Percentiles rank a stretch among this genome's conserved stretches.
phyloP scores from a whole-genome alignment of 2,113 vertebrate genomes.

The Cairina moschata region DNA sequence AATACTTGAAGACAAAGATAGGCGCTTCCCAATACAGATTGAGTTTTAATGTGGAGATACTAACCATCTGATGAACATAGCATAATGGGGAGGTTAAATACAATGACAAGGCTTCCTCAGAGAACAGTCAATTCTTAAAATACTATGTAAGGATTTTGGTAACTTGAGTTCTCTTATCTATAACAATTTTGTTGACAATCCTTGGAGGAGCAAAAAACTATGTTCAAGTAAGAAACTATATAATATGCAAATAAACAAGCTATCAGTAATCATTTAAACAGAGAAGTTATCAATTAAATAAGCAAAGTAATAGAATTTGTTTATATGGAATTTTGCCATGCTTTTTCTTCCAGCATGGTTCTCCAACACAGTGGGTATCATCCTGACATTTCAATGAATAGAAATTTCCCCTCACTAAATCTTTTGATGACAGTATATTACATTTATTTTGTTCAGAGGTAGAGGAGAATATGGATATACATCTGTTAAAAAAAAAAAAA shows the following conservation, averaged over 20 bases:
- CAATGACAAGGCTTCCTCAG: not conserved
- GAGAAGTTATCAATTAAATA: too few species aligned
- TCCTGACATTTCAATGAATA: not conserved
- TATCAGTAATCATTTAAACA: too few species aligned
- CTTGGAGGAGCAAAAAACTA: too few species aligned
- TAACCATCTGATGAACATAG: too few species aligned
- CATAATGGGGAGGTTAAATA: too few species aligned
- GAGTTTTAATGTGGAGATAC: not conserved
- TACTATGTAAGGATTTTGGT: too few species aligned
- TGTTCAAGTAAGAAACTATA: too few species aligned
- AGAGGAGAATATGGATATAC: not conserved
- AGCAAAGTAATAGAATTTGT: too few species aligned
- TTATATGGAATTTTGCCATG: not conserved
- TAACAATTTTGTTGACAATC: too few species aligned
- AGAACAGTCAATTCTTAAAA: not conserved
- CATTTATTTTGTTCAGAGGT: not conserved
- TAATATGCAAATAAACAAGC: too few species aligned
- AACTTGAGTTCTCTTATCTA: too few species aligned
- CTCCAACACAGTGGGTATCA: not conserved
- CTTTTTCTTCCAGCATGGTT: not conserved
- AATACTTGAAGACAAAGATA: not conserved
- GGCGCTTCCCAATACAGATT: not conserved
- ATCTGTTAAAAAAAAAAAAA: not conserved
- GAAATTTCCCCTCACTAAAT: not conserved
- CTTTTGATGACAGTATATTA: not conserved